Base-by-base conservation (phyloP, 2,888 invertebrate genomes). In the Antheraea assamensis region DNA sequence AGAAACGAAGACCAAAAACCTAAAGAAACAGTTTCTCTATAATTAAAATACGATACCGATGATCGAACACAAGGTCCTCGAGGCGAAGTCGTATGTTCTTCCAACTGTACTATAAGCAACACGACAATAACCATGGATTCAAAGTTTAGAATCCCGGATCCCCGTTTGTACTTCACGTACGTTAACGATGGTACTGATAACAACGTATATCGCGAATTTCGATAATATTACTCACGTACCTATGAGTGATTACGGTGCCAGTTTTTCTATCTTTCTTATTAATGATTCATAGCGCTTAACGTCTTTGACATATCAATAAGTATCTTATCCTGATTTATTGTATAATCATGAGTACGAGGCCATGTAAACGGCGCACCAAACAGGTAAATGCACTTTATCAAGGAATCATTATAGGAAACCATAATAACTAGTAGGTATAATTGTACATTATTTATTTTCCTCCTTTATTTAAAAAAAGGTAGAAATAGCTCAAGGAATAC, bases 281-380 rank as follows among this genome's bases (percentile, higher is more conserved):
- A 19, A 68, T 35, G 68, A 68, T 68, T 68, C 35, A 35, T 68
- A 68, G 8, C n/a, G 21, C n/a, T 35, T 68, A 35, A 68, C 3
- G 35, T 8, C 1, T 7, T 66, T 19, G 30, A 21, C 35, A 68
- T 68, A 66, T 66, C 66, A 66, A 19, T 66, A n/a, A 66, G 66
- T 66, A 66, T 66, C 66, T 35, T 68, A 68, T 68, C 31, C 68
- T 35, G 68, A 68, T 68, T 68, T 35, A 68, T 68, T 64, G 30
- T 64, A 13, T 13, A 64, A 30, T 64, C 27, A 64, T 19, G 61
- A 1, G 4, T 64, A 27, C 30, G 17, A 30, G 15, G 30, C 15
- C 13, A 15, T 64, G 17, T 17, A 30, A 15, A 30, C 61, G 61
- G 24, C 58, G 24, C n/a, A 24, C 8, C 24, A 24, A 24, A 58